Base-by-base conservation (phyloP, 2,888 invertebrate genomes). In the Philonicus albiceps region DNA sequence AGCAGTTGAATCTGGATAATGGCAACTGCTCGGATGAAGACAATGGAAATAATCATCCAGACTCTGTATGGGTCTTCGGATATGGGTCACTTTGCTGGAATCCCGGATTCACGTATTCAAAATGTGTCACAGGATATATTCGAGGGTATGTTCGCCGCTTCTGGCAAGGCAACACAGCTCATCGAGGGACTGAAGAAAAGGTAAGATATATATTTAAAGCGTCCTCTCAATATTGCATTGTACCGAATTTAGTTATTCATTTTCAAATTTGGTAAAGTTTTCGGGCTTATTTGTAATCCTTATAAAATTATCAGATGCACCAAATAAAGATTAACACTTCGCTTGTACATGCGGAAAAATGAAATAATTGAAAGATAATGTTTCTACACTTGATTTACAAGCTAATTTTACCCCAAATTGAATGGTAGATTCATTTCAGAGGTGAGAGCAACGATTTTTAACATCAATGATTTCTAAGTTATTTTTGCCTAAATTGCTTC, bases 51-150 rank as follows among this genome's bases (percentile, higher is more conserved):
- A 90, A 30, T 90, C 90, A 72, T n/a, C 81, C 87, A 86, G 43
- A 87, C 27, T 88, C 93, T 27, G 91, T 96, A 90, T 99, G 98
- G 98, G 95, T 99, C 34, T 99, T 98, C 91, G 99, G 98, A 0
- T 99, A 99, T 90, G 99, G 99, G 3, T 98, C 98, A 0, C 92
- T 99, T 80, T 97, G 98, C 92, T 99, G 98, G 98, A 95, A 97
- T 92, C 97, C 97, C 0, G 98, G 98, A 84, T 98, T 99, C 91
- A 95, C 96, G 85, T 98, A 95, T 91, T 94, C 95, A 89, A 95
- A 95, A 90, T 96, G 96, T 87, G 93, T 96, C 16, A 95, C 96
- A 16, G 98, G 99, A n/a, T 96, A 95, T 90, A 91, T 92, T 37
- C 89, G 91, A 89, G 98, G 97, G 2, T 98, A 95, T 91, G 94